Percentiles rank a stretch among this genome's conserved stretches.
Conservation (phyloP, 2,888 invertebrate species). For the Mystacides longicornis region DNA sequence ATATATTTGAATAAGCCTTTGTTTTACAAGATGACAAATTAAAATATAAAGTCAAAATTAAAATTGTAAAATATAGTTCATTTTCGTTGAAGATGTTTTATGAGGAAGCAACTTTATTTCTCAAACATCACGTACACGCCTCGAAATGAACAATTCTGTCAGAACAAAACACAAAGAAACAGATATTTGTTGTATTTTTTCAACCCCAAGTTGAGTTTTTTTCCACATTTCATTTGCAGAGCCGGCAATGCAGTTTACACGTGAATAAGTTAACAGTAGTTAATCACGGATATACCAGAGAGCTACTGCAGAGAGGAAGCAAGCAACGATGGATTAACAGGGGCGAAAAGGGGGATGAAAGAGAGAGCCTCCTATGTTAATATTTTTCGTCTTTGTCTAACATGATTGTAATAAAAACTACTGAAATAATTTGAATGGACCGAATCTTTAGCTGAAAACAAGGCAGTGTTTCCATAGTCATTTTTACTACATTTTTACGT, state of each 20-base stretch:
- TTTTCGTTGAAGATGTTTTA: too few species aligned
- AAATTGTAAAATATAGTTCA: too few species aligned
- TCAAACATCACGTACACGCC: too few species aligned
- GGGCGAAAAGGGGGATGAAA: not conserved
- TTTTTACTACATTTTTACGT: too few species aligned
- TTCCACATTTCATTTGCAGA: not conserved
- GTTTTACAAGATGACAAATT: too few species aligned
- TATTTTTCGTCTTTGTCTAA: not conserved
- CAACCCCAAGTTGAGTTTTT: not conserved
- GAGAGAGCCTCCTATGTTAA: not conserved
- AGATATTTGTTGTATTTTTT: too few species aligned
- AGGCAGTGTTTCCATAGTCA: too few species aligned
- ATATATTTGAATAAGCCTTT: too few species aligned
- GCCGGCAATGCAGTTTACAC: not conserved
- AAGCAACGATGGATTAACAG: conserved; percentile 1
- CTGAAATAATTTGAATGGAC: not conserved
- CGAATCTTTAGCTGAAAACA: not conserved
- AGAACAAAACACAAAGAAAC: too few species aligned
- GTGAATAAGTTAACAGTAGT: conserved; percentile 1
- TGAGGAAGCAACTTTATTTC: too few species aligned
- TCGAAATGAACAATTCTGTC: too few species aligned
- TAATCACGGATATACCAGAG: not conserved
- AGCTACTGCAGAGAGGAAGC: not conserved
- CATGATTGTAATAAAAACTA: not conserved
- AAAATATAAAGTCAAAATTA: too few species aligned